Evolutionary conservation across 2,888 invertebrate species (phyloP), one percentile per base, ranked within the genome.

Genomic region (Yponomeuta evonymella): DNA sequence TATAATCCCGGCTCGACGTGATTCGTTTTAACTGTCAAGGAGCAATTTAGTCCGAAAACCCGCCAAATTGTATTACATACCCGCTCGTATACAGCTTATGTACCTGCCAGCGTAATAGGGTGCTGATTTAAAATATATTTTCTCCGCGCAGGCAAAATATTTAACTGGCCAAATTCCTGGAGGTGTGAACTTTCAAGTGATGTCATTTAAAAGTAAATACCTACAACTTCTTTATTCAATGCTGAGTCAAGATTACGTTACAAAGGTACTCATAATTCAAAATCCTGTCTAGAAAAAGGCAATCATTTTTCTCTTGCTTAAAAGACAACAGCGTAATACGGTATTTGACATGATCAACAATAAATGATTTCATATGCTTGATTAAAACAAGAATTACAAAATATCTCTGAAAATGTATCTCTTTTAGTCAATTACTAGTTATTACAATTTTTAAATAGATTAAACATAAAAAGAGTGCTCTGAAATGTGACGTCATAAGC

Each of bases 1-100:
- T 83, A 83, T 86, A 86, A 88, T 85, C 83, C 83, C 79, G 74
- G 72, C 71, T 82, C 79, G 83, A 81, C 84, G 83, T 87, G 83
- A 87, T 87, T 83, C 84, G 84, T 83, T 86, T 85, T 83, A 84
- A 84, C 80, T 83, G 82, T 77, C 80, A 83, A 83, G 83, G 79
- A 85, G 83, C 83, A 86, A 85, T 88, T 87, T 85, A 79, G 80
- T 73, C 75, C 76, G 80, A 79, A 81, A 81, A 80, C 81, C 79
- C 76, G 75, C 77, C 76, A 83, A 85, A 86, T 86, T 83, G 80
- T 81, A 82, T 87, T 84, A 84, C 69, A 43, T 67, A 23, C 51
- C 51, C 51, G 51, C 51, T 1, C 15, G 51, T 58, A 58, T 58
- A 58, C 15, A 58, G 51, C 51, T 58, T 58, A 58, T 58, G 51